Conservation (phyloP, 1,140 invertebrate genomes). For the Drosophila bipectinata region DNA sequence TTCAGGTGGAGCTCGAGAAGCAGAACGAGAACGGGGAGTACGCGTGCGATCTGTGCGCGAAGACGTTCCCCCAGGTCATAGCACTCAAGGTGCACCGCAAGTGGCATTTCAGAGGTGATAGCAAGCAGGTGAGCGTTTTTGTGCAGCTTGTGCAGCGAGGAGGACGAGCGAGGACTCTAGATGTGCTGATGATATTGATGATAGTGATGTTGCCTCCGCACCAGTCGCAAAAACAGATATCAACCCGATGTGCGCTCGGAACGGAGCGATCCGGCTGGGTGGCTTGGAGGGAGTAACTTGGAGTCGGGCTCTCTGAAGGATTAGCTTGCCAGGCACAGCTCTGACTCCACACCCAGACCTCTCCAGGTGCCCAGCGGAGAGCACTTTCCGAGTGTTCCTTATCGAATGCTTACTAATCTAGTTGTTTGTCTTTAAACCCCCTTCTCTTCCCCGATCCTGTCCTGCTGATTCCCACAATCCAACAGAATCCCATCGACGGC, state of each 20-base stretch:
- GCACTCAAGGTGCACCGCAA: conserved; percentile 84
- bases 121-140: conserved; percentile 84
- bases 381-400: background rate
- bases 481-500: conserved; percentile 75
- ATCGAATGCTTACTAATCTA: background rate
- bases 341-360: too few species aligned
- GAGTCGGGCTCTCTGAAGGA: background rate
- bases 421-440: background rate
- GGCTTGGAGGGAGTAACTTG: background rate
- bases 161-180: conserved; percentile 29
- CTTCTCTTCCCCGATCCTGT: background rate
- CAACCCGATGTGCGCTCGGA: conserved; percentile 18
- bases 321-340: background rate
- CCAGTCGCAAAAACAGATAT: conserved; percentile 82
- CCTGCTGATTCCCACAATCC: background rate
- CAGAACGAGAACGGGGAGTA: conserved; percentile 83
- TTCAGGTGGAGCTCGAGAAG: conserved; percentile 76
- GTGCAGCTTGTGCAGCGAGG: conserved; percentile 82
- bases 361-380: background rate
- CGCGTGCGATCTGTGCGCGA: conserved; percentile 82
- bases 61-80: conserved; percentile 82
- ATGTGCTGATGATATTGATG: conserved; percentile 36
- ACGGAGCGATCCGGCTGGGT: background rate
- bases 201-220: conserved; percentile 70
- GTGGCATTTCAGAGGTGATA: conserved; percentile 84